Evolutionary conservation across 2,113 vertebrate species (phyloP).

Genomic region (Glareola pratincola): DNA sequence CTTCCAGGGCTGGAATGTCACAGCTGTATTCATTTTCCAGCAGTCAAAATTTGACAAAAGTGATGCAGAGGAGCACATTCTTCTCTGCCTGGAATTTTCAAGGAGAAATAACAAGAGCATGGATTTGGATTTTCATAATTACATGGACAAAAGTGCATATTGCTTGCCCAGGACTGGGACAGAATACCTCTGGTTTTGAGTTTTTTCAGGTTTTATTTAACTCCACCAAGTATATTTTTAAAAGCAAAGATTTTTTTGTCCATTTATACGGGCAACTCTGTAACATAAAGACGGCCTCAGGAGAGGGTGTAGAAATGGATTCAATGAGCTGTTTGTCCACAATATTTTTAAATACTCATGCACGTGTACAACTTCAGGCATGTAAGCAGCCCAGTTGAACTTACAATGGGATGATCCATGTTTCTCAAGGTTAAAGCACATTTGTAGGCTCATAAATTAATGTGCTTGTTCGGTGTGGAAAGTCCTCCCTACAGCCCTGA

Average conservation of each 20-base stretch:
- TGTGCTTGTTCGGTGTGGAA: background rate
- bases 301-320: background rate
- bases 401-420: background rate
- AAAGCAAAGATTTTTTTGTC: background rate
- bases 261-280: background rate
- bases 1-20: conserved; percentile 14
- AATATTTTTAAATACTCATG: background rate
- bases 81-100: background rate
- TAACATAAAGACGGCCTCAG: background rate
- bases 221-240: background rate
- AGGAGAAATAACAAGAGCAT: background rate
- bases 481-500: background rate
- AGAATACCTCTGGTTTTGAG: background rate
- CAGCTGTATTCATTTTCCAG: background rate
- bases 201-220: conserved; percentile 1
- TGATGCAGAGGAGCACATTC: background rate
- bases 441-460: background rate
- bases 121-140: background rate
- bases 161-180: background rate
- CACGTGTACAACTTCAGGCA: background rate
- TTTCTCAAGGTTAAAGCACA: background rate
- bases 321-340: background rate
- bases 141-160: background rate
- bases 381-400: background rate
- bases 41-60: background rate